phyloP scores from a whole-genome alignment of 2,113 vertebrate species.

The Coreoperca whiteheadi region DNA sequence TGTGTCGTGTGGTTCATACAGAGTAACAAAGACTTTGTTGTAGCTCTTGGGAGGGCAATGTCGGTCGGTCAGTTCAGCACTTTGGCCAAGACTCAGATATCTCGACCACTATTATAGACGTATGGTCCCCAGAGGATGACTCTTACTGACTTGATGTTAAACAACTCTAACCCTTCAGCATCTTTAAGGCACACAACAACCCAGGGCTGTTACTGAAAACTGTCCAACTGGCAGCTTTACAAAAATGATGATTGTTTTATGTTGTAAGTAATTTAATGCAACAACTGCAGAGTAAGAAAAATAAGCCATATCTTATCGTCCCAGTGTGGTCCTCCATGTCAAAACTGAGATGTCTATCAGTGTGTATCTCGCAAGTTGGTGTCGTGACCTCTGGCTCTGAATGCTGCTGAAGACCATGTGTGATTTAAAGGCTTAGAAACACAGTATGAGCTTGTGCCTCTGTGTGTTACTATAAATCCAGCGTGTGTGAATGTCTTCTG shows the following conservation, averaged over 20 bases:
- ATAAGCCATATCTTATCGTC: conserved; percentile 59
- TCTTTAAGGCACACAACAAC: neutral
- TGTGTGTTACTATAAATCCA: conserved; percentile 41
- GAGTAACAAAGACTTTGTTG: neutral
- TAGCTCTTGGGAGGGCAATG: neutral
- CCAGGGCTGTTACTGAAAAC: neutral
- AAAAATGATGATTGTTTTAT: neutral
- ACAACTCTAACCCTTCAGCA: neutral
- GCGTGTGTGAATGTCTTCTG: conserved; percentile 6
- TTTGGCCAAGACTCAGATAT: neutral
- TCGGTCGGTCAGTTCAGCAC: neutral
- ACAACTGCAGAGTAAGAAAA: neutral
- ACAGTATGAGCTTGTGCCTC: conserved; percentile 1
- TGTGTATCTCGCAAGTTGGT: conserved; percentile 40
- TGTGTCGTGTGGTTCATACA: neutral
- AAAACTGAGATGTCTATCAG: conserved; percentile 46
- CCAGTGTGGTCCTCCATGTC: conserved; percentile 55
- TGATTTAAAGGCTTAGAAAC: conserved; percentile 4
- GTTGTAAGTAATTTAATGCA: neutral
- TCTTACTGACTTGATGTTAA: neutral
- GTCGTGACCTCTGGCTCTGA: conserved; percentile 59
- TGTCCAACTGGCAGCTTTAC: neutral
- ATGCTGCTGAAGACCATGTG: conserved; percentile 18
- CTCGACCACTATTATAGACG: neutral
- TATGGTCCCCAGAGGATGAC: neutral